phyloP scores from a whole-genome alignment of 2,113 vertebrate genomes.

The Pseudopodoces humilis region DNA sequence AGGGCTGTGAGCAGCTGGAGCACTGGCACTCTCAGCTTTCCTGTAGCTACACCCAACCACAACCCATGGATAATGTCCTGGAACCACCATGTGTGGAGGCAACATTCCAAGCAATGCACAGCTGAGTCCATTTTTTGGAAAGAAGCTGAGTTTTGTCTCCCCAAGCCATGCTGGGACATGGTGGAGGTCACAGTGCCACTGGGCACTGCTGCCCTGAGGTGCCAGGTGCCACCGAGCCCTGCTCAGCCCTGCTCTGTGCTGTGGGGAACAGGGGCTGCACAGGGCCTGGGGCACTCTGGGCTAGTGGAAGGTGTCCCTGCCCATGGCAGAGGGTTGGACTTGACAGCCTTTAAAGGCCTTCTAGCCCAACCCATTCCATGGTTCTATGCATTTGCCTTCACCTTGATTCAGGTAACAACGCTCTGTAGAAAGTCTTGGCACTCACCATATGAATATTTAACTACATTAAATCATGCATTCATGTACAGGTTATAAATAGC shows the following conservation, averaged over 20 bases:
- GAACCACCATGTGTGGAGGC: neutral
- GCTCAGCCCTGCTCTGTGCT: neutral
- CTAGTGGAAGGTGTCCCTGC: neutral
- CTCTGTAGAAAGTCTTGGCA: constrained; percentile 2
- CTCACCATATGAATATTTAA: neutral
- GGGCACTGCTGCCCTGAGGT: neutral
- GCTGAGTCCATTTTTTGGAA: neutral
- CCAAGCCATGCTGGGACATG: fast-evolving
- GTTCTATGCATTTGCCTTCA: neutral
- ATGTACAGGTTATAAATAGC: neutral
- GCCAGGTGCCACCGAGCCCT: neutral
- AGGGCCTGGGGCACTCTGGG: neutral
- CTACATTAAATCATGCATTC: constrained; percentile 27
- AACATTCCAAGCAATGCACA: fast-evolving
- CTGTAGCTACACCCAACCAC: neutral
- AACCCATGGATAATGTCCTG: fast-evolving
- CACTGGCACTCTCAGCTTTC: neutral
- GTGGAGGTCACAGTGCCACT: neutral
- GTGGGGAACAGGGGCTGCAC: neutral
- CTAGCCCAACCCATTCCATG: neutral
- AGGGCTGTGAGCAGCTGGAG: fast-evolving
- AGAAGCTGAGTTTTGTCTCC: neutral
- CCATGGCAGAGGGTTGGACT: neutral
- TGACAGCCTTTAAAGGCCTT: neutral
- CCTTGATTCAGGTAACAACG: neutral